Base-by-base conservation (phyloP, 1,140 invertebrate species). In the Andrena cerasifolii region DNA sequence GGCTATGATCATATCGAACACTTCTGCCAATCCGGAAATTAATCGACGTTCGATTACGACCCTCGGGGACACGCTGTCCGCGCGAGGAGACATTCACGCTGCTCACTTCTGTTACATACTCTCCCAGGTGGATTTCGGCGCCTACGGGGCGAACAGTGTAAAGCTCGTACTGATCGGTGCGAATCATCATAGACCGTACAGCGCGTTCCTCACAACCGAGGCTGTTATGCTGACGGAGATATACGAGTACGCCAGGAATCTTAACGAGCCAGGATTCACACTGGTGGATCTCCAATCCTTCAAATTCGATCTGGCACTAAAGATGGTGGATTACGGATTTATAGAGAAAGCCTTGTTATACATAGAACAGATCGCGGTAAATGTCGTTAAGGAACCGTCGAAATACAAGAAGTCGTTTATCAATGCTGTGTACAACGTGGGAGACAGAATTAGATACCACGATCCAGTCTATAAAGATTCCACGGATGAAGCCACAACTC, bases 21-120 rank as follows among this genome's bases (percentile, higher is more conserved):
- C 96, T 2, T 95, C 97, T 18, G 91, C 94, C 2, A 95, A 95
- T 82, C 95, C 96, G 3, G 97, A 98, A 79, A 93, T 98, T 26
- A 97, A 98, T 93, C 94, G 94, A 49, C 96, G 96, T 88, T 95
- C 97, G 18, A 97, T 99, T 68, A 95, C 96, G 18, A 96, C 95
- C 31, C 93, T 99, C 8, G 96, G 95, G 0, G 96, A 96, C 88
- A 95, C 95, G 3, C 91, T 96, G 1, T 90, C 92, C 71, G 89
- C 94, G 21, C 94, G 96, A 26, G 97, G 97, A 10, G 94, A 95
- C 90, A 94, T 98, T 31, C 95, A 96, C 91, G 98, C 97, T 3
- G 97, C 98, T 14, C 98, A 99, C 87, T 98, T 99, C 90, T 99
- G 98, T 90, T 99, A 99, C 93, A 92, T 99, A 73, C 95, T 98